These are phyloP conservation scores for Habropoda laboriosa DNA, from an alignment of 1,140 invertebrate species.

Conservation along the genomic window DNA sequence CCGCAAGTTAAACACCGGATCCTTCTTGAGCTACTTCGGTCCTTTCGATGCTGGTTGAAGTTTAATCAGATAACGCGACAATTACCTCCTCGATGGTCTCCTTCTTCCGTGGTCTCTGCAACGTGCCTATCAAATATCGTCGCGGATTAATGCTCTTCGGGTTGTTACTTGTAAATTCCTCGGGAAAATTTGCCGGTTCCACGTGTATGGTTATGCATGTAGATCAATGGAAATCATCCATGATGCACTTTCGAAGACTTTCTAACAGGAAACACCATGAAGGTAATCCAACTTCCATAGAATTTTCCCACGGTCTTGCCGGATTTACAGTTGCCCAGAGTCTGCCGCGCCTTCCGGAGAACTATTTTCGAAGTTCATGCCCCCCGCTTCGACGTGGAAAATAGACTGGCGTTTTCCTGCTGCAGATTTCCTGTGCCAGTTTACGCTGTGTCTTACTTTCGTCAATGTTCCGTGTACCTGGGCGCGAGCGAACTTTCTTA, in stretches of 20 bases:
- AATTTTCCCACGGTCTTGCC: background rate
- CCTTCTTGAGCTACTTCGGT: background rate
- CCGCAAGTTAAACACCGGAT: background rate
- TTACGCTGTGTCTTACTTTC: background rate
- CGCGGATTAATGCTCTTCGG: background rate
- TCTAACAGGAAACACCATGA: background rate
- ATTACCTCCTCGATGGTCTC: background rate
- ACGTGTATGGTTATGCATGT: background rate
- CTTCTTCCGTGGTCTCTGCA: background rate
- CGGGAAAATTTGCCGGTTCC: background rate
- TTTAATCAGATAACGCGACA: background rate
- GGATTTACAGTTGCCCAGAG: background rate
- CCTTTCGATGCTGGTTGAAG: background rate
- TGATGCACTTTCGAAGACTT: background rate
- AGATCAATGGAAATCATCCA: background rate
- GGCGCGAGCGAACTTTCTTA: conserved; percentile 16
- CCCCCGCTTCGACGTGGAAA: background rate
- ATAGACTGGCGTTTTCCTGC: conserved; percentile 1
- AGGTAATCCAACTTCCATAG: conserved; percentile 19
- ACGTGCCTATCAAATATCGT: background rate
- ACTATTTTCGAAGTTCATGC: conserved; percentile 29
- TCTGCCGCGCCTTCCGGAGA: background rate
- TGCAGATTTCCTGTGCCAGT: conserved; percentile 23
- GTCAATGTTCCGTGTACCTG: conserved; percentile 24
- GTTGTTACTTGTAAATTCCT: background rate